These are phyloP conservation scores for Aphidoletes aphidimyza DNA, from an alignment of 2,888 invertebrate genomes.

Conservation along the genomic window DNA sequence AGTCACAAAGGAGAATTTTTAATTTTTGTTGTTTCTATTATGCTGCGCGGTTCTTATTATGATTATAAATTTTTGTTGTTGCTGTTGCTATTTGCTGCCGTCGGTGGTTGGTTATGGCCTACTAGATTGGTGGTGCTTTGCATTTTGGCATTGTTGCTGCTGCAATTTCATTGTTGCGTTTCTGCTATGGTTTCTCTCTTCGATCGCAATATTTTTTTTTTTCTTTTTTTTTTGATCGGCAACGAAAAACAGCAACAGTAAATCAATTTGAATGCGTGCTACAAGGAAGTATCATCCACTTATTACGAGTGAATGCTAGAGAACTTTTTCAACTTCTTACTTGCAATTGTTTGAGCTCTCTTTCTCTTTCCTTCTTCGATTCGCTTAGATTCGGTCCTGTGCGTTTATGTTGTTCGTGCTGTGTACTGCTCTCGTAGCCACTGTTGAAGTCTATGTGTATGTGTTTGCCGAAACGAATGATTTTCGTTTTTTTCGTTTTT, in stretches of 20 bases:
- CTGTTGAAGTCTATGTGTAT: constrained; percentile 21
- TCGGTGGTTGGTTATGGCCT: not conserved
- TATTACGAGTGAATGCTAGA: too few species aligned
- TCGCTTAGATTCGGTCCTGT: too few species aligned
- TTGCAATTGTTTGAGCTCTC: too few species aligned
- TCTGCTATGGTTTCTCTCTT: too few species aligned
- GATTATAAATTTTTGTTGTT: constrained; percentile 7
- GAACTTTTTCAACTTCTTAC: too few species aligned
- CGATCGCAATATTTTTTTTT: too few species aligned
- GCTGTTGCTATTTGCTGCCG: not conserved
- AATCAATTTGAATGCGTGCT: constrained; percentile 3
- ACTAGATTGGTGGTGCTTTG: not conserved
- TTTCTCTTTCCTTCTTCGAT: too few species aligned
- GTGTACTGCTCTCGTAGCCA: not conserved
- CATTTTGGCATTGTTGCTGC: not conserved
- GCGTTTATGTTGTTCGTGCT: not conserved
- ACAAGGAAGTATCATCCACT: not conserved
- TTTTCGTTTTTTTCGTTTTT: too few species aligned
- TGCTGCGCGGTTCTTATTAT: not conserved
- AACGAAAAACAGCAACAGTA: not conserved
- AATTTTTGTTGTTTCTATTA: constrained; percentile 22
- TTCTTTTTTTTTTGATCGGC: not conserved
- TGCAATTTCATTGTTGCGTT: too few species aligned
- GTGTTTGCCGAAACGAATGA: constrained; percentile 13
- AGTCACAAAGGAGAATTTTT: constrained; percentile 37